phyloP scores from a whole-genome alignment of 2,113 vertebrate genomes.

The Chloebia gouldiae region DNA sequence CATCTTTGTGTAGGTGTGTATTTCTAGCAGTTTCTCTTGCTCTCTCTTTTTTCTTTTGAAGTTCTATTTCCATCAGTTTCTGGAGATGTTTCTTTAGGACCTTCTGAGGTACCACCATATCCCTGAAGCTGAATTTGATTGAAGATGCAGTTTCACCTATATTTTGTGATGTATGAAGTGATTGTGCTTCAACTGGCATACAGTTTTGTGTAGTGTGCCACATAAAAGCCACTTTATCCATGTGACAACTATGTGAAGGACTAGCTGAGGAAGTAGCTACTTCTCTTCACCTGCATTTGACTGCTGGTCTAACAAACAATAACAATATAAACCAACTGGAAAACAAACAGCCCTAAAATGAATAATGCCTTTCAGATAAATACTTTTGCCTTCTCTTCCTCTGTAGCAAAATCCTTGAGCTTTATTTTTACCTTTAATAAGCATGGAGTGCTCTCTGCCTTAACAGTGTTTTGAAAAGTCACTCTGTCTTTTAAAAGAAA shows the following conservation, averaged over 20 bases:
- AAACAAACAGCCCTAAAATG: background rate
- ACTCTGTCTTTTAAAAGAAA: slow-evolving; percentile 25
- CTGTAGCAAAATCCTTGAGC: background rate
- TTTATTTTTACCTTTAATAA: slow-evolving; percentile 29
- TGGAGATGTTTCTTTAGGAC: background rate
- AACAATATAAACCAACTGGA: background rate
- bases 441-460: background rate
- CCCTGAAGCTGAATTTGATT: background rate
- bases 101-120: background rate
- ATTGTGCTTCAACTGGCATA: background rate
- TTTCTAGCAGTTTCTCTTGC: background rate
- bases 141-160: background rate
- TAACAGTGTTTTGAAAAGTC: background rate
- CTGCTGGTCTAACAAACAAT: background rate
- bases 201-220: background rate
- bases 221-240: background rate
- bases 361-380: background rate
- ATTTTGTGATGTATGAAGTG: background rate
- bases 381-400: background rate
- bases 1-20: background rate
- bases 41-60: background rate
- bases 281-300: slow-evolving; percentile 3
- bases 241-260: background rate
- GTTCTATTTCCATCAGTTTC: background rate
- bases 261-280: background rate